Conservation (phyloP, 2,113 vertebrate species). For the Pycnonotus jocosus region DNA sequence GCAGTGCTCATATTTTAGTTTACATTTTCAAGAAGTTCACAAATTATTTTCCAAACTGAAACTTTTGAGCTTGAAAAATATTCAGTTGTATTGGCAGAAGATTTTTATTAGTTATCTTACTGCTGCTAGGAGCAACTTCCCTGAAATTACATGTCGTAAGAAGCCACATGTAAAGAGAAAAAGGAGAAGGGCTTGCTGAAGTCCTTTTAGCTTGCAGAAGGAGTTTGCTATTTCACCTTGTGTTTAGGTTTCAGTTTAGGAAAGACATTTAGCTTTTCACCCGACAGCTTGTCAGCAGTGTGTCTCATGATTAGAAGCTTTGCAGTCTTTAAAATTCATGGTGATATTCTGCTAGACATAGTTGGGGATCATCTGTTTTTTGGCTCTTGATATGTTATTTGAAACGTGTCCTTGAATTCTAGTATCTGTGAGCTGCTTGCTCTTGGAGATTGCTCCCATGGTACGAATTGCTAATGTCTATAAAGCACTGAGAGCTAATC, state of each 20-base stretch:
- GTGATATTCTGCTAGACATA: not conserved
- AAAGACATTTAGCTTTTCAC: not conserved
- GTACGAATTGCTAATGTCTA: not conserved
- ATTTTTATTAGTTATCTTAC: not conserved
- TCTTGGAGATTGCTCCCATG: not conserved
- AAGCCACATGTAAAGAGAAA: not conserved
- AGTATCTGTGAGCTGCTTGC: not conserved
- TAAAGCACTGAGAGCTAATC: not conserved
- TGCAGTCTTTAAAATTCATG: not conserved
- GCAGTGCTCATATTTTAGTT: not conserved
- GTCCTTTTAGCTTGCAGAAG: not conserved
- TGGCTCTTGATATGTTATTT: not conserved
- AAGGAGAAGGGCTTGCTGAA: not conserved
- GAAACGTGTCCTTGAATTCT: not conserved
- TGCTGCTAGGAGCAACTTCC: not conserved
- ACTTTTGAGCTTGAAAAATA: not conserved
- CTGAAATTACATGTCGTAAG: rapidly evolving
- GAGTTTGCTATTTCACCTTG: not conserved
- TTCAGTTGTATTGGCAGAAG: not conserved
- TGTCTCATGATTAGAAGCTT: not conserved
- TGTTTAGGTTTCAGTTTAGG: not conserved
- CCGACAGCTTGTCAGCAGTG: not conserved
- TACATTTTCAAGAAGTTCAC: not conserved
- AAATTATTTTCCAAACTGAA: not conserved
- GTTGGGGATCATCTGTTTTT: not conserved